Conservation (phyloP, 1,140 invertebrate species). For the Eciton burchellii region DNA sequence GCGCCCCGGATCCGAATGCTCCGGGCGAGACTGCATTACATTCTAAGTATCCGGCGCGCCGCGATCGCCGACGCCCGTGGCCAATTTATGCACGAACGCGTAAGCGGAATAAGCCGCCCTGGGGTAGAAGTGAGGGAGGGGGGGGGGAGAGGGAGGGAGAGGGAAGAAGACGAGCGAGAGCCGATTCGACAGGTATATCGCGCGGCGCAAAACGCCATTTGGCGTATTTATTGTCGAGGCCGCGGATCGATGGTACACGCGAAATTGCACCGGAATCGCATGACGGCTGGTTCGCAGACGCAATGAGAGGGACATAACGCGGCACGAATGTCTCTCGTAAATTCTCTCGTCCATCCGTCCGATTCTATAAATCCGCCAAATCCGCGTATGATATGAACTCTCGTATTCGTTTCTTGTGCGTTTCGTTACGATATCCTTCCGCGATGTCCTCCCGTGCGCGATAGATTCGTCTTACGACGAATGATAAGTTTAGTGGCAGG, state of each 20-base stretch:
- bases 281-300: not conserved
- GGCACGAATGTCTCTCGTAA: not conserved
- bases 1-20: slow-evolving; percentile 58
- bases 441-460: too few relatives aligned
- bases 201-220: slow-evolving; percentile 30
- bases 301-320: not conserved
- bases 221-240: slow-evolving; percentile 35
- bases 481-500: too few relatives aligned
- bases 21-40: slow-evolving; percentile 74
- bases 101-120: slow-evolving; percentile 44
- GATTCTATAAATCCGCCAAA: too few relatives aligned
- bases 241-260: not conserved
- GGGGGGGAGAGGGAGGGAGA: too few relatives aligned
- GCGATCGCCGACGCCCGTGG: slow-evolving; percentile 67
- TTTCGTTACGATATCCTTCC: too few relatives aligned
- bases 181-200: slow-evolving; percentile 6
- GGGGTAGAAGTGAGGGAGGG: too few relatives aligned
- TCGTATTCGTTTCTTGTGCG: too few relatives aligned
- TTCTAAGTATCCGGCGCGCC: slow-evolving; percentile 69
- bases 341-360: not conserved
- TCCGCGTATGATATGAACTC: too few relatives aligned
- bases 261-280: slow-evolving; percentile 11
- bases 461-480: too few relatives aligned
- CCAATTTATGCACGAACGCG: slow-evolving; percentile 71
- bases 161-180: not conserved